phyloP scores from a whole-genome alignment of 2,797 vertebrate species.

The Centroberyx gerrardi region DNA sequence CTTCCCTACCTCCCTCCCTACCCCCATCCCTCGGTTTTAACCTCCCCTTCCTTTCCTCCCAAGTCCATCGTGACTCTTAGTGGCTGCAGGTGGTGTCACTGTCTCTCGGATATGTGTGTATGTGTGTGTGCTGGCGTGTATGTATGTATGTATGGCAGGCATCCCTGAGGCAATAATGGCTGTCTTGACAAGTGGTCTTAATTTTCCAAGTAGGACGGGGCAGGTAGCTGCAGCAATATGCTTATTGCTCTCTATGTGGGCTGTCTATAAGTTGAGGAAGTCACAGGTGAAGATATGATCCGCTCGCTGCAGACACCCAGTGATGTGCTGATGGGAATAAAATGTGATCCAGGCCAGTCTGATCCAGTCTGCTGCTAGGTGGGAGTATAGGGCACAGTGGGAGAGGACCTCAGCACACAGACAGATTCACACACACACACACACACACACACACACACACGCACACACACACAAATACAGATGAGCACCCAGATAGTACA shows the following conservation, averaged over 20 bases:
- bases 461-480: conserved; percentile 34
- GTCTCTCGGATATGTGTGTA: conserved; percentile 18
- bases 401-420: conserved; percentile 29
- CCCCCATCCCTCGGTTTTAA: conserved; percentile 13
- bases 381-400: conserved; percentile 34
- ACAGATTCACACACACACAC: conserved; percentile 29
- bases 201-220: conserved; percentile 28
- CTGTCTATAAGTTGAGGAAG: conserved; percentile 24
- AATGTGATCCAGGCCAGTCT: conserved; percentile 56
- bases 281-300: conserved; percentile 50
- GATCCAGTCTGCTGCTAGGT: conserved; percentile 64
- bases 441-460: conserved; percentile 44
- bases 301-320: conserved; percentile 30
- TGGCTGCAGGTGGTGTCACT: conserved; percentile 34
- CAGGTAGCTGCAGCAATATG: conserved; percentile 19
- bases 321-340: conserved; percentile 44
- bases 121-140: background rate
- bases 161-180: conserved; percentile 20
- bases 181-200: conserved; percentile 1
- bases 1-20: conserved; percentile 1
- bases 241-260: background rate
- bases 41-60: background rate
- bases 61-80: conserved; percentile 11
- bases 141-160: conserved; percentile 14
- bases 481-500: conserved; percentile 9